Base-by-base conservation (phyloP, 2,888 invertebrate genomes). In the Reticulitermes lucifugus region DNA sequence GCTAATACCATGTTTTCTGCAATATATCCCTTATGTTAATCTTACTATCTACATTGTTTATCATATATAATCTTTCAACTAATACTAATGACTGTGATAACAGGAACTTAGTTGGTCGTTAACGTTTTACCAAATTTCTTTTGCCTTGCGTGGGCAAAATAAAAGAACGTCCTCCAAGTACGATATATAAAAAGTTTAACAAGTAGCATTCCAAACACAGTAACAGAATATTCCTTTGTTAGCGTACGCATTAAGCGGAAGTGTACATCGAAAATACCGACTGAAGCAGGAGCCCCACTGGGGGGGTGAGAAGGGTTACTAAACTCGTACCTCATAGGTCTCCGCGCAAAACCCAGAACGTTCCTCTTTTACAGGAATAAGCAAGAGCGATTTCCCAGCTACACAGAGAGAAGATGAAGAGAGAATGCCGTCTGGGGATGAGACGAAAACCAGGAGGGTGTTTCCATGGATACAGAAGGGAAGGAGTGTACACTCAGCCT, bases 391-490 rank as follows among this genome's bases (percentile, higher is more conserved):
- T 18, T 14, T 4, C 55, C 12, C 70, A 12, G 70, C 9, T 25
- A 70, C 70, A n/a, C 29, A 14, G 10, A 70, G 29, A 29, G 29
- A 29, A 70, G 25, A 70, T 55, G 70, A 70, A 73, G 18, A 12
- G 73, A 73, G 73, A 25, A 73, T 65, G 65, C 12, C 25, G 65
- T 65, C 25, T 25, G 25, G 65, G 65, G 65, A 25, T 73, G 73
- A 41, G 73, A 73, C 41, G 73, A 35, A 73, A 73, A 73, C 41
- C 73, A 7, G 73, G 29, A 73, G 73, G 73, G 73, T 41, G 73
- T 73, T 73, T 73, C 73, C 73, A 73, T 73, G 73, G 73, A 12
- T 73, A 73, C 73, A 21, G 41, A 41, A 25, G 73, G 73, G 73
- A 73, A 73, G 41, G 35, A 35, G 73, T 41, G 10, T 70, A 29